Conservation (phyloP, 2,797 vertebrate genomes). For the Podarcis siculus region DNA sequence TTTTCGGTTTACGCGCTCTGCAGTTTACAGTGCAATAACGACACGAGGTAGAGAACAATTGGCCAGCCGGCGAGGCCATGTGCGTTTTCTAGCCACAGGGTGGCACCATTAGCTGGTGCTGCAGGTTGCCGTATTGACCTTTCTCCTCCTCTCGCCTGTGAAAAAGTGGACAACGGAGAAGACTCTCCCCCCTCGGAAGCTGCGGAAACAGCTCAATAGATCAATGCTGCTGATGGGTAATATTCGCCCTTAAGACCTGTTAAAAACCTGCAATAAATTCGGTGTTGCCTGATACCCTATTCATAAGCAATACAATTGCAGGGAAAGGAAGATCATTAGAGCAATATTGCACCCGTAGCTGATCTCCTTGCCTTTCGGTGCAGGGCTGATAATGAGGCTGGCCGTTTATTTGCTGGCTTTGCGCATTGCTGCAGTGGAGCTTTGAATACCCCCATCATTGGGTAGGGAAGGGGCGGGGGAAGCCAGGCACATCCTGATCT, state of each 20-base stretch:
- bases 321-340: background rate
- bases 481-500: too few relatives aligned
- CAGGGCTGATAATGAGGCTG: background rate
- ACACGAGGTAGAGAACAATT: too few relatives aligned
- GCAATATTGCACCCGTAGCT: background rate
- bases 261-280: background rate
- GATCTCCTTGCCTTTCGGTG: background rate
- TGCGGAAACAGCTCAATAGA: background rate
- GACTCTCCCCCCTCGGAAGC: background rate
- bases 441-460: too few relatives aligned
- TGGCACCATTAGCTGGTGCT: slow-evolving; percentile 49
- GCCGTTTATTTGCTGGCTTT: rapidly evolving
- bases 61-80: background rate
- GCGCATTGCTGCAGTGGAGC: background rate
- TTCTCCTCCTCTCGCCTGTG: background rate
- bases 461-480: background rate
- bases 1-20: background rate
- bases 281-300: background rate
- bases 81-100: slow-evolving; percentile 43
- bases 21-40: background rate
- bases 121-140: background rate
- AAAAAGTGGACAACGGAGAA: background rate
- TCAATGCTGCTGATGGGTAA: background rate
- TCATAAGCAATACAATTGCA: background rate
- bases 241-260: background rate